These are phyloP conservation scores for Drosophila borealis DNA, from an alignment of 2,888 invertebrate genomes.

Conservation along the genomic window DNA sequence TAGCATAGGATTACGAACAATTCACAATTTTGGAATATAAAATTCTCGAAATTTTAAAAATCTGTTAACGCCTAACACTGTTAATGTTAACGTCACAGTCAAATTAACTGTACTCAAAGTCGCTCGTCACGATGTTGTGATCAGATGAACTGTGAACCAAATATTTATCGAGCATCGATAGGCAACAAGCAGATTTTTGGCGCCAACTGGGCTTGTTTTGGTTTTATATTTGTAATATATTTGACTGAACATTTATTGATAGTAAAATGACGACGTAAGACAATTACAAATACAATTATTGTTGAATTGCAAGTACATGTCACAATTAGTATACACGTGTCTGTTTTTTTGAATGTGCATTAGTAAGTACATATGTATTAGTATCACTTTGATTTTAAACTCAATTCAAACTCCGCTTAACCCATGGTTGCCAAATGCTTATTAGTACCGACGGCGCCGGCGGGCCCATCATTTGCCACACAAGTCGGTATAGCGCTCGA, in stretches of 20 bases:
- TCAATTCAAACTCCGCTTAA: constrained; percentile 37
- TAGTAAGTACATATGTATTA: constrained; percentile 76
- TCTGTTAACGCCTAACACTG: too few relatives aligned
- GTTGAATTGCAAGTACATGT: constrained; percentile 64
- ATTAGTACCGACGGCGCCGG: constrained; percentile 38
- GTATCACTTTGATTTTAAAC: constrained; percentile 74
- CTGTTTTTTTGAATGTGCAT: constrained; percentile 44
- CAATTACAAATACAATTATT: constrained; percentile 53
- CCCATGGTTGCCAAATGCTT: constrained; percentile 70
- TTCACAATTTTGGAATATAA: too few relatives aligned
- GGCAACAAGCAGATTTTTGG: constrained; percentile 13
- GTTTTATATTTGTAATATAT: not conserved
- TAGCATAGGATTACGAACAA: too few relatives aligned
- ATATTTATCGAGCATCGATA: constrained; percentile 22
- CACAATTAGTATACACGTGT: constrained; percentile 47
- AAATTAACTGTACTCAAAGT: constrained; percentile 6
- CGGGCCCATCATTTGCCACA: constrained; percentile 74
- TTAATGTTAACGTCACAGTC: constrained; percentile 1
- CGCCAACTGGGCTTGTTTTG: constrained; percentile 19
- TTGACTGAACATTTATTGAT: constrained; percentile 61
- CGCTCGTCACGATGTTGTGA: not conserved
- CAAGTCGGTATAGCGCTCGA: constrained; percentile 94
- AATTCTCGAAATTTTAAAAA: too few relatives aligned
- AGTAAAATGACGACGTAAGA: constrained; percentile 63
- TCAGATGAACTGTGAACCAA: constrained; percentile 12